Evolutionary conservation across 2,797 vertebrate genomes (phyloP).

Genomic region (Phoeniculus purpureus): DNA sequence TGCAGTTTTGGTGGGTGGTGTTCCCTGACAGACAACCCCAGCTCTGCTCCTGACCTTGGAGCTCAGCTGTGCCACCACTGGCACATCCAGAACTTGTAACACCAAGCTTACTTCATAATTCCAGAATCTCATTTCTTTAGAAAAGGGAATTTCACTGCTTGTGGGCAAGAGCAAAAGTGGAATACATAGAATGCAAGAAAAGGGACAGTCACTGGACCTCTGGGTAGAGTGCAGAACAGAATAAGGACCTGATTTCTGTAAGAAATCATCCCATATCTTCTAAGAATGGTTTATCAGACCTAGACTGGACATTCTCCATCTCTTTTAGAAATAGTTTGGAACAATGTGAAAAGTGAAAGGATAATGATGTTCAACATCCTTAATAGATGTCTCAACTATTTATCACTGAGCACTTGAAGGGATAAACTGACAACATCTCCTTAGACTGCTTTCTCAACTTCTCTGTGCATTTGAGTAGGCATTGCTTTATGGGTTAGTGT

Average conservation of each 20-base stretch:
- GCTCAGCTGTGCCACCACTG: background rate
- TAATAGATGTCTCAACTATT: background rate
- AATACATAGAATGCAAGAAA: background rate
- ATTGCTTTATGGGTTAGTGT: background rate
- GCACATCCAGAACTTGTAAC: background rate
- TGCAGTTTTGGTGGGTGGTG: background rate
- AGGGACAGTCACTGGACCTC: background rate
- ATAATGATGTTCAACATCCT: background rate
- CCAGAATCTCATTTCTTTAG: background rate
- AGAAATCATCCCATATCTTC: background rate
- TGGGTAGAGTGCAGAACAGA: background rate
- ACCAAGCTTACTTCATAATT: fast-evolving
- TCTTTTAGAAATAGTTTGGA: background rate
- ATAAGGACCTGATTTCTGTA: background rate
- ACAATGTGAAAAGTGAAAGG: background rate
- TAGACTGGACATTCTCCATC: background rate
- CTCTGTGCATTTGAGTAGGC: background rate
- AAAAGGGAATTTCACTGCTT: background rate
- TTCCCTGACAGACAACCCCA: background rate
- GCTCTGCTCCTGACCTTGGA: background rate
- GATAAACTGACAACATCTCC: background rate
- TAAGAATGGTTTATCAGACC: background rate
- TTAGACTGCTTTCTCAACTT: background rate
- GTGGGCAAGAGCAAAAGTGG: background rate
- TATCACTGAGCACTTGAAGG: background rate